These are phyloP conservation scores for Drosophila sucinea DNA, from an alignment of 1,140 invertebrate species.

Conservation along the genomic window DNA sequence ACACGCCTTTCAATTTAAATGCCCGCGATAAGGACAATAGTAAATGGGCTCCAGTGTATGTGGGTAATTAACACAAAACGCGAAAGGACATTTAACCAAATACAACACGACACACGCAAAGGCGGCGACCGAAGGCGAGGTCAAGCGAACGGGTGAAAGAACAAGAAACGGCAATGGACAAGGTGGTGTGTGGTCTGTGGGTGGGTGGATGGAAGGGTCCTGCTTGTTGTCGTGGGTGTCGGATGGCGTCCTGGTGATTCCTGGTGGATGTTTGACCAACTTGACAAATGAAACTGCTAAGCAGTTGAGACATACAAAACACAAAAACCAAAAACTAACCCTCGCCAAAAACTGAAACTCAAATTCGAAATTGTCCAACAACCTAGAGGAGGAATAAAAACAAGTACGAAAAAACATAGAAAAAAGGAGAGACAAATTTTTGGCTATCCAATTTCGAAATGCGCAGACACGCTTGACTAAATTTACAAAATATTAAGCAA, in stretches of 20 bases:
- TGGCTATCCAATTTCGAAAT: constrained; percentile 64
- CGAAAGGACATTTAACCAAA: constrained; percentile 64
- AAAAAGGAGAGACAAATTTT: constrained; percentile 45
- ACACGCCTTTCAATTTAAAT: constrained; percentile 71
- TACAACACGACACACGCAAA: constrained; percentile 47
- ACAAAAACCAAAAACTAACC: constrained; percentile 42
- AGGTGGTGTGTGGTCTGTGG: not conserved
- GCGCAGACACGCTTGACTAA: constrained; percentile 62
- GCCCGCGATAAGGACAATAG: constrained; percentile 44
- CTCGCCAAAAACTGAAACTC: constrained; percentile 34
- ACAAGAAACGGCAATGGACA: constrained; percentile 6
- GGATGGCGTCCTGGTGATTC: constrained; percentile 17
- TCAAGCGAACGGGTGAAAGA: constrained; percentile 37
- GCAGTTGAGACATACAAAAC: constrained; percentile 44
- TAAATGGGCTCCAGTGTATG: constrained; percentile 40
- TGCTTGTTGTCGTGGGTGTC: constrained; percentile 17
- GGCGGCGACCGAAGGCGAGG: constrained; percentile 36
- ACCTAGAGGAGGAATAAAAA: constrained; percentile 32
- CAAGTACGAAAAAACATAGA: constrained; percentile 6
- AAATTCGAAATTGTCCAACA: constrained; percentile 54
- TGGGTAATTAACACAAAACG: constrained; percentile 62
- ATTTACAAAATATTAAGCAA: constrained; percentile 23
- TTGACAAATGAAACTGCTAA: constrained; percentile 57
- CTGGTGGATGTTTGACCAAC: constrained; percentile 9
- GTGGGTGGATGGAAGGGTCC: not conserved